These are phyloP conservation scores for Hyles vespertilio DNA, from an alignment of 1,140 invertebrate genomes.

Conservation along the genomic window DNA sequence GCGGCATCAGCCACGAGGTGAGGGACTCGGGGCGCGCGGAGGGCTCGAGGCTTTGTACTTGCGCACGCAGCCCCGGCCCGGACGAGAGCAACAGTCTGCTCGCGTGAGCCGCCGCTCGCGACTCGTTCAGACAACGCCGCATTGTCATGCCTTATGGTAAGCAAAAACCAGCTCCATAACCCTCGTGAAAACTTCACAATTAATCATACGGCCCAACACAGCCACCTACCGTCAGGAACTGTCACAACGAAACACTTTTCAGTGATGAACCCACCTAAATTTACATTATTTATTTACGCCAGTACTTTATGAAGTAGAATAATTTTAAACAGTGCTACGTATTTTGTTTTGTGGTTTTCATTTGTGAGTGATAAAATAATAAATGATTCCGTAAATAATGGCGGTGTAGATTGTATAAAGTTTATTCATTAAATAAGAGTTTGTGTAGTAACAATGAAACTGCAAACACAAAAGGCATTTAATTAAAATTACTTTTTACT, in stretches of 20 bases:
- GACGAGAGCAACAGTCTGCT: slow-evolving; percentile 70
- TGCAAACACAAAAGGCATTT: slow-evolving; percentile 21
- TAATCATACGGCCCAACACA: not conserved
- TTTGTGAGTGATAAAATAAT: not conserved
- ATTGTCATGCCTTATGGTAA: slow-evolving; percentile 63
- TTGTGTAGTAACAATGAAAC: slow-evolving; percentile 23
- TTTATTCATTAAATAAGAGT: not conserved
- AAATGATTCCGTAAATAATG: not conserved
- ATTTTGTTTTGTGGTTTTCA: not conserved
- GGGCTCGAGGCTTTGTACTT: slow-evolving; percentile 58
- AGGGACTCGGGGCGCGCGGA: slow-evolving; percentile 21
- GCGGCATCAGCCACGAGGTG: slow-evolving; percentile 20
- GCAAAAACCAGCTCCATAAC: slow-evolving; percentile 37
- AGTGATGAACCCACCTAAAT: slow-evolving; percentile 42
- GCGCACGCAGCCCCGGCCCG: slow-evolving; percentile 78
- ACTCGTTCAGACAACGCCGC: slow-evolving; percentile 39
- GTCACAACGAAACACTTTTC: slow-evolving; percentile 29
- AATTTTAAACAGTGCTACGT: slow-evolving; percentile 22
- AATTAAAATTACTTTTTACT: not conserved
- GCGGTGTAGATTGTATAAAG: not conserved
- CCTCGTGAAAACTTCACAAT: slow-evolving; percentile 11
- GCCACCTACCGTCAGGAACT: not conserved
- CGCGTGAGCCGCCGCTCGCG: slow-evolving; percentile 55
- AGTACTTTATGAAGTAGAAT: slow-evolving; percentile 14
- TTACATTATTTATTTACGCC: slow-evolving; percentile 56